These are phyloP conservation scores for Steatornis caripensis DNA, from an alignment of 2,113 vertebrate genomes.

Conservation along the genomic window DNA sequence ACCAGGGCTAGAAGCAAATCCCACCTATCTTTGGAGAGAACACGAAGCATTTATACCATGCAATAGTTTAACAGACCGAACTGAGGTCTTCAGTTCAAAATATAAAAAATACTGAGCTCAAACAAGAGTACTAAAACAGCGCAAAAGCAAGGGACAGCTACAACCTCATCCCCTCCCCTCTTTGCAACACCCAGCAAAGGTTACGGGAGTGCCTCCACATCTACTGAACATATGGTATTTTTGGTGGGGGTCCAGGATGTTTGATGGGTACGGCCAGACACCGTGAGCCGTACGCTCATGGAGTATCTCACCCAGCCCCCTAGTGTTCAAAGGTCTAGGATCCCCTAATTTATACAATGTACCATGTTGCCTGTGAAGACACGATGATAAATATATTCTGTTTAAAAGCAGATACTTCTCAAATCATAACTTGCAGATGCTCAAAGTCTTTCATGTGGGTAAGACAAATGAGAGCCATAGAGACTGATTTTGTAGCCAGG, in stretches of 20 bases:
- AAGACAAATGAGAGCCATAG: constrained; percentile 72
- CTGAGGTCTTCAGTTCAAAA: not conserved
- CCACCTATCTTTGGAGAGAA: not conserved
- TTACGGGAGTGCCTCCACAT: constrained; percentile 20
- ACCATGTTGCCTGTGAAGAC: constrained; percentile 58
- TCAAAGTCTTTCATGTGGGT: constrained; percentile 74
- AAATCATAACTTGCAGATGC: constrained; percentile 78
- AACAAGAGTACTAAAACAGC: not conserved
- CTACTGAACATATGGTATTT: constrained; percentile 72
- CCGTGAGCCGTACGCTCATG: not conserved
- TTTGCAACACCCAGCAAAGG: constrained; percentile 1
- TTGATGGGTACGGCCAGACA: constrained; percentile 69
- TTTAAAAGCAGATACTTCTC: constrained; percentile 75
- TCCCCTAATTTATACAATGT: constrained; percentile 58
- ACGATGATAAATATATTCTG: constrained; percentile 68
- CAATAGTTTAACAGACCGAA: not conserved
- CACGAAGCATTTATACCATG: not conserved
- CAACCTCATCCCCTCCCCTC: not conserved
- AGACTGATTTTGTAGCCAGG: constrained; percentile 67
- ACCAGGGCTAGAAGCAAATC: not conserved
- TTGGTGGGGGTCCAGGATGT: constrained; percentile 71
- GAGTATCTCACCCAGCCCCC: constrained; percentile 57
- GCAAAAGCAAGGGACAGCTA: not conserved
- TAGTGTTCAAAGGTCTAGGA: constrained; percentile 59
- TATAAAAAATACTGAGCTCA: not conserved